These are phyloP conservation scores for Torymus texanus DNA, from an alignment of 2,888 invertebrate species.

Conservation along the genomic window DNA sequence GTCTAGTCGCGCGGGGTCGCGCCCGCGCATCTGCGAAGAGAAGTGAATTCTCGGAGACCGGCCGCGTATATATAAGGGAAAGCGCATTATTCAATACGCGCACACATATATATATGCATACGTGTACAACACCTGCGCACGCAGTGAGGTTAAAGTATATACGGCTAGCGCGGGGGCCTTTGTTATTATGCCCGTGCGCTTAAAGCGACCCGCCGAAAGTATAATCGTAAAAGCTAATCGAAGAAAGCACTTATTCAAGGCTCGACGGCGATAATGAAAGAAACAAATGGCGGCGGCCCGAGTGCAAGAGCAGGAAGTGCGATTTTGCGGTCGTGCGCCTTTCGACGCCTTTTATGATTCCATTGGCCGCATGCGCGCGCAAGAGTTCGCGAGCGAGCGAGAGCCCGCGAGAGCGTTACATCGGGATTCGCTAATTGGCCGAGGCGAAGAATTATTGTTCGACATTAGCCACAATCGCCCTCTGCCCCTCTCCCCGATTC, in stretches of 20 bases:
- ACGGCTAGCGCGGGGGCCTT: conserved; percentile 17
- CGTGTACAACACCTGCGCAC: conserved; percentile 17
- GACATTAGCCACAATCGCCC: conserved; percentile 59
- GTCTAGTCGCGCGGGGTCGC: not conserved
- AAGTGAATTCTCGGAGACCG: conserved; percentile 12
- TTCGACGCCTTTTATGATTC: conserved; percentile 55
- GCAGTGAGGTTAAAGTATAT: too few species aligned
- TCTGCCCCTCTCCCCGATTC: conserved; percentile 20
- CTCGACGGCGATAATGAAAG: conserved; percentile 55
- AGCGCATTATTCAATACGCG: conserved; percentile 31
- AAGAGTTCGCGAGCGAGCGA: too few species aligned
- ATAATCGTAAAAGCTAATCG: conserved; percentile 51
- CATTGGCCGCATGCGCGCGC: conserved; percentile 43
- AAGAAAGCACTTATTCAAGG: conserved; percentile 55
- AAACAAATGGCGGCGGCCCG: conserved; percentile 50
- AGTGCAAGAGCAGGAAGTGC: conserved; percentile 49
- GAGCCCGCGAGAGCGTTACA: conserved; percentile 40
- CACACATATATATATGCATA: not conserved
- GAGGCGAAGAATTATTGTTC: conserved; percentile 61
- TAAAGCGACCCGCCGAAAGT: conserved; percentile 29
- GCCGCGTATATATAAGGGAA: not conserved
- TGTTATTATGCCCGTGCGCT: conserved; percentile 23
- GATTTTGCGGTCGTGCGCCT: conserved; percentile 51
- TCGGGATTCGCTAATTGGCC: conserved; percentile 60
- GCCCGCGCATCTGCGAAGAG: conserved; percentile 38